Evolutionary conservation across 2,888 invertebrate genomes (phyloP), one percentile per base, ranked within the genome.

Genomic region (Lepidonotus clava): DNA sequence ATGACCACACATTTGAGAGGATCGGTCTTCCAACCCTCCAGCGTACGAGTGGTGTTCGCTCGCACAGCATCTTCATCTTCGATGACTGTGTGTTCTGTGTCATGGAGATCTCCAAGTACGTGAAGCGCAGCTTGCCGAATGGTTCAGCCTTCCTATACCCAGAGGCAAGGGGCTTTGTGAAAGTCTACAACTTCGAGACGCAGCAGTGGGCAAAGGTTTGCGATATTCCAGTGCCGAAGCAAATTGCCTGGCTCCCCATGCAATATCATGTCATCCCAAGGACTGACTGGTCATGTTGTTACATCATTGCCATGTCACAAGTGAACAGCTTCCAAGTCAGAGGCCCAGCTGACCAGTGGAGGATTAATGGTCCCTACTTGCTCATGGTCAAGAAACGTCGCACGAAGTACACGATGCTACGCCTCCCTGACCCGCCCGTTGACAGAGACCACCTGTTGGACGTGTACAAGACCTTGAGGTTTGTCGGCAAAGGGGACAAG

Each of bases 61-160:
- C 80, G 2, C 80, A 80, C 34, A n/a, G 51, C 51, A 28, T 80
- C 28, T 80, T 80, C 32, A 24, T 80, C 24, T 80, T 41, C 28
- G 46, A 80, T n/a, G 80, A 46, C 2, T 28, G 46, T 18, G 80
- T 80, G 2, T 80, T 80, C 32, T 80, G 80, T 34, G 28, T 80
- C 8, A 46, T 80, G 51, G 46, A 80, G 32, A 46, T 80, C 1
- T 8, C 80, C 8, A 41, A 80, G 80, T 51, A 46, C 28, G 34
- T 51, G 5, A 80, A 28, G 46, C 80, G 51, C 32, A 32, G 1
- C 80, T 51, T 80, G 28, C 80, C 80, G 46, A 80, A 80, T n/a
- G 80, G 80, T 1, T 28, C 51, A 24, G 46, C 41, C 18, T 46
- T 80, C 51, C 1, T 51, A 4, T 80, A 80, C 28, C 80, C 41